Percentiles rank a stretch among this genome's conserved stretches.
These are phyloP conservation scores for Notolepis coatsorum DNA, from an alignment of 2,797 vertebrate genomes.

Conservation along the genomic window DNA sequence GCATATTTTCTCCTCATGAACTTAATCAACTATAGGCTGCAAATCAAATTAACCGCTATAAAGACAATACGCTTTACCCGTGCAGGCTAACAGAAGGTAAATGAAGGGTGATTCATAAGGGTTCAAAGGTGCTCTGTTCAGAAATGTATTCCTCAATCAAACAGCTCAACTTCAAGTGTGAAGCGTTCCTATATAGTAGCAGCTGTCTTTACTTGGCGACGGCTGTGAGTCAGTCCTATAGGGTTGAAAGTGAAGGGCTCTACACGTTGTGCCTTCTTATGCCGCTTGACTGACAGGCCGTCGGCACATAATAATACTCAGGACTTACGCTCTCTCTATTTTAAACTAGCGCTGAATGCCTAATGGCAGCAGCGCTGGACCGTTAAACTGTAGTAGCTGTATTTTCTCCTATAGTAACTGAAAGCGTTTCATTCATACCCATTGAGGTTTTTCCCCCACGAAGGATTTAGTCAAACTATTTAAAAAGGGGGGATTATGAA, in stretches of 20 bases:
- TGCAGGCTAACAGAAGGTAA: no score
- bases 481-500: slow-evolving; percentile 51
- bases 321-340: slow-evolving; percentile 9
- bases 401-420: slow-evolving; percentile 41
- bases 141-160: no score
- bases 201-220: slow-evolving; percentile 25
- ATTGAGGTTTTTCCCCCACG: slow-evolving; percentile 15
- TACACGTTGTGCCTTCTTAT: slow-evolving; percentile 7
- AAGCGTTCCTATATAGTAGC: not conserved
- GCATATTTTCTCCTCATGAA: no score
- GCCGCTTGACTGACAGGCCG: slow-evolving; percentile 4
- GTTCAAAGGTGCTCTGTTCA: no score
- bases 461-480: slow-evolving; percentile 45
- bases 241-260: not conserved
- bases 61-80: no score
- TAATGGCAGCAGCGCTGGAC: slow-evolving; percentile 18
- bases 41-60: no score
- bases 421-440: slow-evolving; percentile 36
- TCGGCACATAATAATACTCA: not conserved
- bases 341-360: not conserved
- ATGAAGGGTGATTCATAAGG: no score
- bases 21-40: no score
- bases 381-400: slow-evolving; percentile 30
- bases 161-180: no score
- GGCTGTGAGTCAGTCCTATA: slow-evolving; percentile 20